phyloP scores from a whole-genome alignment of 2,888 invertebrate species.

The Spodoptera exigua region DNA sequence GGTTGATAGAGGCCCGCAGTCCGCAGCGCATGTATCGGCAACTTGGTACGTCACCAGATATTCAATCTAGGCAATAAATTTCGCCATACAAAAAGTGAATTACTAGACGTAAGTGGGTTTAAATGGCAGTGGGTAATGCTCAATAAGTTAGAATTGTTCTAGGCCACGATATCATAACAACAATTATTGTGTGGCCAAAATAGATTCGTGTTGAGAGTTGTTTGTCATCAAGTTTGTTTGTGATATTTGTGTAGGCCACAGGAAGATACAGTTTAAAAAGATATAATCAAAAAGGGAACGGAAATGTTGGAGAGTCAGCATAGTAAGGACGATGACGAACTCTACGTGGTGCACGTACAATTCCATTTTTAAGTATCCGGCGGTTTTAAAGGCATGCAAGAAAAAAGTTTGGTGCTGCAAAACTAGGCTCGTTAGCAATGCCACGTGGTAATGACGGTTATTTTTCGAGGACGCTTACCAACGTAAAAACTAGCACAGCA shows the following conservation, averaged over 20 bases:
- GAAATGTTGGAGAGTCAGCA: slow-evolving; percentile 36
- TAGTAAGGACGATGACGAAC: slow-evolving; percentile 25
- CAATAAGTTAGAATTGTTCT: slow-evolving; percentile 32
- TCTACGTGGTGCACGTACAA: slow-evolving; percentile 28
- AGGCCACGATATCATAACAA: slow-evolving; percentile 24
- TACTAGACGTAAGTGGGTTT: slow-evolving; percentile 30
- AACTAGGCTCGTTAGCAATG: slow-evolving; percentile 71
- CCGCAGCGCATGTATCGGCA: slow-evolving; percentile 67
- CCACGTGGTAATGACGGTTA: slow-evolving; percentile 81
- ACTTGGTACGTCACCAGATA: slow-evolving; percentile 80
- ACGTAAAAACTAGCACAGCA: slow-evolving; percentile 76
- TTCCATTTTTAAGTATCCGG: slow-evolving; percentile 57
- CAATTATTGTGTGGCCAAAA: slow-evolving; percentile 35
- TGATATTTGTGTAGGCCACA: slow-evolving; percentile 41
- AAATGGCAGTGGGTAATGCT: slow-evolving; percentile 33
- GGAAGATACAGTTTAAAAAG: slow-evolving; percentile 33
- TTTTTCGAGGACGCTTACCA: slow-evolving; percentile 81
- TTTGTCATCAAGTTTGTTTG: slow-evolving; percentile 39
- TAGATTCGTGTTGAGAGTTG: slow-evolving; percentile 32
- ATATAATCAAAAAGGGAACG: slow-evolving; percentile 26
- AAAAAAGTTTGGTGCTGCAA: slow-evolving; percentile 57
- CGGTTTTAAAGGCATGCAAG: slow-evolving; percentile 48
- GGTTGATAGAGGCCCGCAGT: slow-evolving; percentile 83
- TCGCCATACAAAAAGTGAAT: slow-evolving; percentile 30
- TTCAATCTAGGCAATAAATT: slow-evolving; percentile 61